These are phyloP conservation scores for Channa argus DNA, from an alignment of 2,113 vertebrate genomes.

Conservation along the genomic window DNA sequence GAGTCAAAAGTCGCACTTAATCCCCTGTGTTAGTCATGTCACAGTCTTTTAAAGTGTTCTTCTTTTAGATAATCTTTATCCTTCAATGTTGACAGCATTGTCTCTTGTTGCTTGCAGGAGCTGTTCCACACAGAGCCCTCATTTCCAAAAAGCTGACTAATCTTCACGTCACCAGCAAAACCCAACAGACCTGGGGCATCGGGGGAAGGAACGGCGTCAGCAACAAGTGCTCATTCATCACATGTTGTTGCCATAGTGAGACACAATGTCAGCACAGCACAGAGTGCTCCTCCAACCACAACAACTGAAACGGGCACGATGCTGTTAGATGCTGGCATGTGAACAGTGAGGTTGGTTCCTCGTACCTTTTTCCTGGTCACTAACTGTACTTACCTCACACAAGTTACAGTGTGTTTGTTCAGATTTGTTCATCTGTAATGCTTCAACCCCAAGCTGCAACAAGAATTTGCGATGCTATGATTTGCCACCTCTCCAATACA, in stretches of 20 bases:
- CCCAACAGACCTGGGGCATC: neutral
- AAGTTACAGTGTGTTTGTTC: no score
- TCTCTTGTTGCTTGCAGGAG: neutral
- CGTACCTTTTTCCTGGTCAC: neutral
- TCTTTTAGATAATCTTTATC: neutral
- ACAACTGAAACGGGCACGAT: neutral
- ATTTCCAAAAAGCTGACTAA: neutral
- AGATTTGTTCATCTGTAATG: neutral
- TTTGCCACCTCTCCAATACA: neutral
- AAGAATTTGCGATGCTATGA: neutral
- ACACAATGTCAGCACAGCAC: neutral
- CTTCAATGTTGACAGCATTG: neutral
- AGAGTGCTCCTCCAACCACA: neutral
- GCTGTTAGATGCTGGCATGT: neutral
- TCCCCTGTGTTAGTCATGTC: constrained; percentile 16
- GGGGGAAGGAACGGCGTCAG: neutral
- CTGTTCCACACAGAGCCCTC: neutral
- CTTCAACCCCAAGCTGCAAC: neutral
- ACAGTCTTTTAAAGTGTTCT: neutral
- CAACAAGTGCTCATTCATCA: neutral
- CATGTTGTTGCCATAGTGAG: neutral
- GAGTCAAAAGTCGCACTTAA: constrained; percentile 42
- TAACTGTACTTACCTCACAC: no score
- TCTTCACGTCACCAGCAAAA: neutral
- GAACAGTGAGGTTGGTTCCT: neutral